A percentile compares a stretch with the other conserved stretches of the same genome.
These are phyloP conservation scores for Pterostichus madidus DNA, from an alignment of 2,888 invertebrate genomes.

Conservation along the genomic window DNA sequence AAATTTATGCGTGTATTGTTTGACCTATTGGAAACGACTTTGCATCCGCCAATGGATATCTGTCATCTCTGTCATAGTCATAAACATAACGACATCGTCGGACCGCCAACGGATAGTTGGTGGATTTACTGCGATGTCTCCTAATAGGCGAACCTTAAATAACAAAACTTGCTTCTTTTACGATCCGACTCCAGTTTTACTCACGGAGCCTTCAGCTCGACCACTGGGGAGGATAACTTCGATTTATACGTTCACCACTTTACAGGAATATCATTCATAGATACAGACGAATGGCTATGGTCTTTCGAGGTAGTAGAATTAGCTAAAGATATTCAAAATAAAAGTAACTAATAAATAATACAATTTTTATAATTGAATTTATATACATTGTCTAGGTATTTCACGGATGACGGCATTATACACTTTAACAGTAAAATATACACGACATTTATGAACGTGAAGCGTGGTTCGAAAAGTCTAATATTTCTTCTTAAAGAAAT, in stretches of 20 bases:
- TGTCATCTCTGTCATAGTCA: constrained; percentile 18
- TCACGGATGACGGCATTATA: no score
- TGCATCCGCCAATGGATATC: neutral
- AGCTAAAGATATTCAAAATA: no score
- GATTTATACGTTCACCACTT: neutral
- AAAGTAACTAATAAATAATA: no score
- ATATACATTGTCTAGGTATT: no score
- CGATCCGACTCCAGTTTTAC: constrained; percentile 40
- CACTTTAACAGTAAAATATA: no score
- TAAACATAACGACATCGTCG: constrained; percentile 54
- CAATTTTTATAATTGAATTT: no score
- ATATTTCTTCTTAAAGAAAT: no score
- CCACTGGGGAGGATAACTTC: neutral
- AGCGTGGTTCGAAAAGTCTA: no score
- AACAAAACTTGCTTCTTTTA: constrained; percentile 59
- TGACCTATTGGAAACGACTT: neutral
- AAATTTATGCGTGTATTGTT: neutral
- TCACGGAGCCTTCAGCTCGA: constrained; percentile 3
- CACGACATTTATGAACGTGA: no score
- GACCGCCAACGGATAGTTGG: constrained; percentile 21
- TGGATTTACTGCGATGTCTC: constrained; percentile 30
- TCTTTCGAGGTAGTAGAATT: no score
- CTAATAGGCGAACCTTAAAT: constrained; percentile 57
- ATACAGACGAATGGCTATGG: no score
- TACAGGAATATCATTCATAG: constrained; percentile 8